A percentile compares a stretch with the other conserved stretches of the same genome.
phyloP scores from a whole-genome alignment of 2,113 vertebrate species.

The Meles meles region DNA sequence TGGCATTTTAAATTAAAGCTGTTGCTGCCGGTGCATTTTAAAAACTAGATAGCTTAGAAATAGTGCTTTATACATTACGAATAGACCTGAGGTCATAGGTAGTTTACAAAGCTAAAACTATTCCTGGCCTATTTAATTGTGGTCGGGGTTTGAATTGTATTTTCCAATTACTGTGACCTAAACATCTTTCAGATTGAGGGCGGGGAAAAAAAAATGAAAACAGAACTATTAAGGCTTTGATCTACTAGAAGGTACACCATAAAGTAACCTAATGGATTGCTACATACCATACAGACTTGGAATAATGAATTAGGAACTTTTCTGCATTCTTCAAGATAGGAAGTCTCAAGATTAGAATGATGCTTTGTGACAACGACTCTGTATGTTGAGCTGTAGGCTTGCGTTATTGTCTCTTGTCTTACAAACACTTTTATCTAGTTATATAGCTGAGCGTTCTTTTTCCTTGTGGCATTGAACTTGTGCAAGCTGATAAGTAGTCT shows the following conservation, averaged over 20 bases:
- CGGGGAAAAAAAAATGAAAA: background rate
- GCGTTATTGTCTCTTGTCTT: background rate
- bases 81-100: slow-evolving; percentile 2
- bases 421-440: background rate
- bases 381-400: background rate
- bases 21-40: slow-evolving; percentile 71
- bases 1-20: slow-evolving; percentile 80
- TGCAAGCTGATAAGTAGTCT: background rate
- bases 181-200: background rate
- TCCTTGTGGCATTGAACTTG: background rate
- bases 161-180: slow-evolving; percentile 36
- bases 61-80: slow-evolving; percentile 58
- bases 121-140: slow-evolving; percentile 54
- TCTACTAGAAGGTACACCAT: background rate
- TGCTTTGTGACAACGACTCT: background rate
- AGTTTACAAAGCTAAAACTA: slow-evolving; percentile 69
- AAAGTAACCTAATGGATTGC: background rate
- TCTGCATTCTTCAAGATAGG: background rate
- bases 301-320: background rate
- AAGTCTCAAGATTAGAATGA: background rate
- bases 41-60: slow-evolving; percentile 70
- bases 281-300: background rate
- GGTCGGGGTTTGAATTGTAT: background rate
- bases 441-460: background rate
- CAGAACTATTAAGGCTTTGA: background rate